Conservation (phyloP, 2,113 vertebrate species). For the Acanthisitta chloris region DNA sequence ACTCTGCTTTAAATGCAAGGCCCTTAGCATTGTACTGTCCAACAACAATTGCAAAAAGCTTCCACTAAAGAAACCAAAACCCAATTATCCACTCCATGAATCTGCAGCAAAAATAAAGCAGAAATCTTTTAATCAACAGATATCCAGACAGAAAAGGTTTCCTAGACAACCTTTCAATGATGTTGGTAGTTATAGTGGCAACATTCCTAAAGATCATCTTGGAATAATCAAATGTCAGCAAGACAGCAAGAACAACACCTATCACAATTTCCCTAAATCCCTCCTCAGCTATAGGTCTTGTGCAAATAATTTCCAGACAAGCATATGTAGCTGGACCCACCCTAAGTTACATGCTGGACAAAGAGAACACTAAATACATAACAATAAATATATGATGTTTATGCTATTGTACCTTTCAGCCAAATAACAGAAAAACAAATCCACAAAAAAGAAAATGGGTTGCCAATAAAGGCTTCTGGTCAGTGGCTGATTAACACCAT, state of each 20-base stretch:
- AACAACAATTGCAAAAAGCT: not conserved
- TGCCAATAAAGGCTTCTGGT: not conserved
- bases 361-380: not conserved
- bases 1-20: not conserved
- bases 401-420: not conserved
- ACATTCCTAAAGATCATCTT: conserved; percentile 26
- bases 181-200: not conserved
- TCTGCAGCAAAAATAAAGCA: not conserved
- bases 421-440: not conserved
- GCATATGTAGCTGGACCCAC: not conserved
- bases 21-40: not conserved
- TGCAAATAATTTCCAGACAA: conserved; percentile 7
- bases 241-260: conserved; percentile 5
- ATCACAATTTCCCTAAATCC: conserved; percentile 16
- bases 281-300: not conserved
- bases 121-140: conserved; percentile 24
- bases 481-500: not conserved
- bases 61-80: not conserved
- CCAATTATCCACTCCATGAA: not conserved
- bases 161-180: conserved; percentile 3
- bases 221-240: not conserved
- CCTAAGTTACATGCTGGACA: not conserved
- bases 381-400: not conserved
- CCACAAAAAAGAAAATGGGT: not conserved
- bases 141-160: conserved; percentile 5